Base-by-base conservation (phyloP, 92 coral and sea anemone genomes). In the Siderastrea radians region DNA sequence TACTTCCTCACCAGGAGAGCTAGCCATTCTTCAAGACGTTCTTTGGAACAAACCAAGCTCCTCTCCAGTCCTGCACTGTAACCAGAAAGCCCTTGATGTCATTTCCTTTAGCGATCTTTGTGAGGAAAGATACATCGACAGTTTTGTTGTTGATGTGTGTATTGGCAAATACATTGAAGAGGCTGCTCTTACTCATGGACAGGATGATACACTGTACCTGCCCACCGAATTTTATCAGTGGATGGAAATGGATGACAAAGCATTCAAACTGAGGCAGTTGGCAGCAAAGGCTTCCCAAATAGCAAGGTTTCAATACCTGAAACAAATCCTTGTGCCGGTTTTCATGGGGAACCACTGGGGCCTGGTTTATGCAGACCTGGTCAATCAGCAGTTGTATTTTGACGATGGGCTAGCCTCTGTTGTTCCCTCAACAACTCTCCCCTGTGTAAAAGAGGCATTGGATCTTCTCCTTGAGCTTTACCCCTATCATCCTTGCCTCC, bases 331-430 rank as follows among this genome's bases (percentile, higher is more conserved):
- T 3, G 78, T 90, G 3, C 93, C 93, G 43, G 83, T 90, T 51
- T 46, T 71, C 57, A 80, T 91, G 90, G 75, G 62, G 68, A 82
- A 49, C 67, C 94, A 91, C 50, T 91, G 94, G 94, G 91, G 91
- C 38, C 76, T 87, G 13, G 68, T 78, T 12, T 77, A 82, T 62
- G 71, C 65, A 7, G 85, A 91, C 76, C 53, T 91, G 4, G 45
- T 48, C 7, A 86, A 68, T 52, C 63, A 81, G 74, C 74, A 48
- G 6, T 9, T 81, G n/a, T 60, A 46, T 59, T 91, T 91, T 87
- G 91, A 91, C 78, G 94, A 87, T 83, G 91, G 94, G 59, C 77
- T 91, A 61, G 46, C 75, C n/a, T 53, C 73, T 47, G 7, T 19
- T 46, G 80, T 77, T 51, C 88, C 91, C 4, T 16, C 49, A 51